These are phyloP conservation scores for Sympetrum striolatum DNA, from an alignment of 2,888 invertebrate species.

Conservation along the genomic window DNA sequence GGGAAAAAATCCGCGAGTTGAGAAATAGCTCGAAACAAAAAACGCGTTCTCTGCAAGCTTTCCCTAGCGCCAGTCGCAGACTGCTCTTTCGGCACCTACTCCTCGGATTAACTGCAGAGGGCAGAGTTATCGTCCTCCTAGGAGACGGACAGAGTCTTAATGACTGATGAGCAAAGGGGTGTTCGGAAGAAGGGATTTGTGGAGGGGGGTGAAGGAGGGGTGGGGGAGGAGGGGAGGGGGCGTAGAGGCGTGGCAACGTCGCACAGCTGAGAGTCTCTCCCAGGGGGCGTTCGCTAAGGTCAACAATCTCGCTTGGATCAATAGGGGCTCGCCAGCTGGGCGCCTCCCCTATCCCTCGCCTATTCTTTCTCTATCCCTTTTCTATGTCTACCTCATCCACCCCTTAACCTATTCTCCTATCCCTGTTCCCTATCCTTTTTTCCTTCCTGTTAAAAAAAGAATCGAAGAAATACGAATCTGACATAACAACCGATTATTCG, in stretches of 20 bases:
- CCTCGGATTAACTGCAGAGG: too few relatives aligned
- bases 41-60: too few relatives aligned
- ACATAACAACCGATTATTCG: too few relatives aligned
- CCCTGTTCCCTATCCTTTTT: neutral
- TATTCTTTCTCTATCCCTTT: neutral
- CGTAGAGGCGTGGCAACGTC: conserved; percentile 1
- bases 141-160: neutral
- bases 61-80: too few relatives aligned
- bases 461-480: too few relatives aligned
- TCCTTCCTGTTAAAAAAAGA: too few relatives aligned
- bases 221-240: neutral
- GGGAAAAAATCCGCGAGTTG: too few relatives aligned
- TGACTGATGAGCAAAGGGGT: neutral
- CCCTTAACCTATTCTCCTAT: neutral
- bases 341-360: neutral
- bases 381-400: neutral
- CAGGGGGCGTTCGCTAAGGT: conserved; percentile 42
- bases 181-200: neutral
- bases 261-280: conserved; percentile 40
- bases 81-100: too few relatives aligned
- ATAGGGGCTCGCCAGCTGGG: conserved; percentile 40
- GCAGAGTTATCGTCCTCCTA: neutral
- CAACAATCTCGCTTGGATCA: conserved; percentile 39
- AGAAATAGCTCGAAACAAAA: too few relatives aligned
- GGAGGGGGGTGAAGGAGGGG: neutral